phyloP scores from a whole-genome alignment of 2,113 vertebrate genomes.

The Microtus montanus region DNA sequence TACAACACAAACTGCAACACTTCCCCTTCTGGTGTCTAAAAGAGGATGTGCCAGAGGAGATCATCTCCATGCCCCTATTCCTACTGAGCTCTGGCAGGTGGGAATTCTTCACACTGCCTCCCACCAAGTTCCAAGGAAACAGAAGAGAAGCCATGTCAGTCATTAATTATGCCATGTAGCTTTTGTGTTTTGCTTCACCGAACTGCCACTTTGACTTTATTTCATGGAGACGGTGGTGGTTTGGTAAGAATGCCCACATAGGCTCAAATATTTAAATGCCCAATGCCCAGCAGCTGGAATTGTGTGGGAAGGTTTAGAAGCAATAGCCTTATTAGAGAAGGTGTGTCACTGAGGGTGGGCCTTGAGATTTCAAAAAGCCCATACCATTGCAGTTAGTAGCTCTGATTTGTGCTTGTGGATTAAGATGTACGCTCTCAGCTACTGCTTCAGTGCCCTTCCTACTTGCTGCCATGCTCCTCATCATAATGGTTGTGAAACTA shows the following conservation, averaged over 20 bases:
- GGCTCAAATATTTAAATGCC: background rate
- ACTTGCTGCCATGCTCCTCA: background rate
- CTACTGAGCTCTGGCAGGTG: background rate
- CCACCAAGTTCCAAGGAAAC: background rate
- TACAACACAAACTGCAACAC: background rate
- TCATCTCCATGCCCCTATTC: background rate
- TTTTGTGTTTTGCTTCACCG: background rate
- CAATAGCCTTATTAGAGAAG: background rate
- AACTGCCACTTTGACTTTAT: background rate
- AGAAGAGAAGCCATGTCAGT: background rate
- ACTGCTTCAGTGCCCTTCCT: background rate
- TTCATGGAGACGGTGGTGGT: background rate
- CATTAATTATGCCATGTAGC: background rate
- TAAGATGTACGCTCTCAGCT: background rate
- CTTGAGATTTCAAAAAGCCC: background rate
- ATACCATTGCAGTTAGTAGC: background rate
- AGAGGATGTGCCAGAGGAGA: constrained; percentile 31
- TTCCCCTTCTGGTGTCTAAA: constrained; percentile 7
- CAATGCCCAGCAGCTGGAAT: background rate
- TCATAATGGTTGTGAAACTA: background rate
- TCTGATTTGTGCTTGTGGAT: background rate
- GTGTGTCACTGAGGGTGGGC: background rate
- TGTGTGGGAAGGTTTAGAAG: background rate
- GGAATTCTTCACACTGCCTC: background rate
- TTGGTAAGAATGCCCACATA: background rate